Evolutionary conservation across 2,888 invertebrate species (phyloP).

Genomic region (Lutraria lutraria): DNA sequence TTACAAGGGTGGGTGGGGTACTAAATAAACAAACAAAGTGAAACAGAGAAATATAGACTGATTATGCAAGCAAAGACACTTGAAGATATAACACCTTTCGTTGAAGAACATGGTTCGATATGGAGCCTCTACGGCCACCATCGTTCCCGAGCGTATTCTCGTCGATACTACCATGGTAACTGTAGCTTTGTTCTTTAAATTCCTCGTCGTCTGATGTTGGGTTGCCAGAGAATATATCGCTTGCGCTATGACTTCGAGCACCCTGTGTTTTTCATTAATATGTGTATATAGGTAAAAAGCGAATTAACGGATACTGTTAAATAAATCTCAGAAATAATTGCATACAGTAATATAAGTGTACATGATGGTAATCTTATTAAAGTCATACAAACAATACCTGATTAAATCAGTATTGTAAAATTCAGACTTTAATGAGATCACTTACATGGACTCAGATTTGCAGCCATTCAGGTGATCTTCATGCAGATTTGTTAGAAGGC

Average conservation of each 20-base stretch:
- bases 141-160: slow-evolving; percentile 51
- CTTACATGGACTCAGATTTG: no score
- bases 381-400: no score
- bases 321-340: neutral
- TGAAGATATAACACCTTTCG: slow-evolving; percentile 61
- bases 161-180: slow-evolving; percentile 70
- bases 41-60: slow-evolving; percentile 1
- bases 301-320: neutral
- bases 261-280: slow-evolving; percentile 54
- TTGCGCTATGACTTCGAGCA: slow-evolving; percentile 67
- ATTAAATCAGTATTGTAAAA: no score
- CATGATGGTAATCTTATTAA: neutral
- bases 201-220: slow-evolving; percentile 49
- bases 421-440: no score
- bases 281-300: neutral
- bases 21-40: neutral
- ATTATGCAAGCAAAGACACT: neutral
- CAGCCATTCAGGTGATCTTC: no score
- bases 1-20: neutral
- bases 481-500: neutral
- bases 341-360: neutral
- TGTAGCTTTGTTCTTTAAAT: slow-evolving; percentile 39
- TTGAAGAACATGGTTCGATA: slow-evolving; percentile 48
- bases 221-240: slow-evolving; percentile 62
- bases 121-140: slow-evolving; percentile 39